Evolutionary conservation across 2,113 vertebrate genomes (phyloP).

Genomic region (Caretta caretta): DNA sequence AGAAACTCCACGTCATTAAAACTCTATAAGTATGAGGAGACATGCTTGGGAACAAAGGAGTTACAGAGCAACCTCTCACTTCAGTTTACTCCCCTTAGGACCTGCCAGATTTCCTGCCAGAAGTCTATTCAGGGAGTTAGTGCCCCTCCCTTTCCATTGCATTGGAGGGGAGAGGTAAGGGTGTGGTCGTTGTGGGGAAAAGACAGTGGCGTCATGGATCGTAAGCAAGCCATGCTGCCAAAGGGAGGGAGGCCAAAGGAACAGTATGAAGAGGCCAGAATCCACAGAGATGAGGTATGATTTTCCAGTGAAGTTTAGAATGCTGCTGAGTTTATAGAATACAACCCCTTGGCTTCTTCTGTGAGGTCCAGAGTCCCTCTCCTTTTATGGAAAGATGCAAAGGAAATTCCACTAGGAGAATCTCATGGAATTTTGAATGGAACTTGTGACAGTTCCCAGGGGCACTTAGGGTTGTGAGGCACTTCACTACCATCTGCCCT

Average conservation of each 20-base stretch:
- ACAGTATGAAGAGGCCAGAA: neutral
- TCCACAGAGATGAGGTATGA: neutral
- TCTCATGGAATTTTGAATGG: neutral
- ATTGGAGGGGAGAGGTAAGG: constrained; percentile 31
- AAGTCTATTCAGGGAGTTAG: neutral
- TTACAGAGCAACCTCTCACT: neutral
- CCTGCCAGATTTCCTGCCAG: neutral
- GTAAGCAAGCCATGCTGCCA: neutral
- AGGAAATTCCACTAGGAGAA: neutral
- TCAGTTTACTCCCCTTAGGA: neutral
- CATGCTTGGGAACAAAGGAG: neutral
- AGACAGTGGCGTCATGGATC: neutral
- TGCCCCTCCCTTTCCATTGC: neutral
- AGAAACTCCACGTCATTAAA: neutral
- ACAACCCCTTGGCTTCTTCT: neutral
- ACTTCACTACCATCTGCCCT: neutral
- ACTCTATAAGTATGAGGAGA: neutral
- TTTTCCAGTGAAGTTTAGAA: constrained; percentile 20
- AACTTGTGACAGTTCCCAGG: neutral
- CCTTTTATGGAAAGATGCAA: constrained; percentile 24
- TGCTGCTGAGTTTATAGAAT: neutral
- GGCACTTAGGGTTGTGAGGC: neutral
- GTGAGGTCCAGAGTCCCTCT: neutral
- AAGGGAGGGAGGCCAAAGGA: neutral
- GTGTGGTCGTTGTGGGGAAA: neutral